These are phyloP conservation scores for Parauchenoglanis punctatus DNA, from an alignment of 2,797 vertebrate species.

Conservation along the genomic window DNA sequence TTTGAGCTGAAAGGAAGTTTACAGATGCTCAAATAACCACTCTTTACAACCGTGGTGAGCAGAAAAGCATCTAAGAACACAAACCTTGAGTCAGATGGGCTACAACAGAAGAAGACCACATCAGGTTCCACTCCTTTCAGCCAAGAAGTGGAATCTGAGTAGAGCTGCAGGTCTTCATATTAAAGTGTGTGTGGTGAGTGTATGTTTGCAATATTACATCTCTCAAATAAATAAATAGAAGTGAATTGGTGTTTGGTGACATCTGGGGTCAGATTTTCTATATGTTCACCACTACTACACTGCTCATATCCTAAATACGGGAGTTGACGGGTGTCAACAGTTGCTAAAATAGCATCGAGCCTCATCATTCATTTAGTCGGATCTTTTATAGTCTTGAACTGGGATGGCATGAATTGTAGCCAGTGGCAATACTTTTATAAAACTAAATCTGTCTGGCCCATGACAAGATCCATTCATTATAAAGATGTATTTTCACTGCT, in stretches of 20 bases:
- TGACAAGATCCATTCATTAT: conserved; percentile 47
- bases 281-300: background rate
- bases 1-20: background rate
- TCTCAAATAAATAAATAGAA: background rate
- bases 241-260: background rate
- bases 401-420: conserved; percentile 59
- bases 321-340: conserved; percentile 2
- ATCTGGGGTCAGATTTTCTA: conserved; percentile 3
- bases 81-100: background rate
- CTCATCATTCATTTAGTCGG: conserved; percentile 74
- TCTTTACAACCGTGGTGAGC: background rate
- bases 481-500: conserved; percentile 42
- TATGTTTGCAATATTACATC: background rate
- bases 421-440: conserved; percentile 31
- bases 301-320: conserved; percentile 4
- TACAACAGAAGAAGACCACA: background rate
- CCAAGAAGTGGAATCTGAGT: background rate
- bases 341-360: conserved; percentile 35
- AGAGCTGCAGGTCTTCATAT: background rate
- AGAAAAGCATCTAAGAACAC: conserved; percentile 1
- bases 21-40: background rate
- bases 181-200: background rate
- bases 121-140: background rate
- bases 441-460: conserved; percentile 29
- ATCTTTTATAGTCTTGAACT: conserved; percentile 58